These are phyloP conservation scores for Catalaphyllia jardinei DNA, from an alignment of 64 coral and sea anemone genomes.

Conservation along the genomic window DNA sequence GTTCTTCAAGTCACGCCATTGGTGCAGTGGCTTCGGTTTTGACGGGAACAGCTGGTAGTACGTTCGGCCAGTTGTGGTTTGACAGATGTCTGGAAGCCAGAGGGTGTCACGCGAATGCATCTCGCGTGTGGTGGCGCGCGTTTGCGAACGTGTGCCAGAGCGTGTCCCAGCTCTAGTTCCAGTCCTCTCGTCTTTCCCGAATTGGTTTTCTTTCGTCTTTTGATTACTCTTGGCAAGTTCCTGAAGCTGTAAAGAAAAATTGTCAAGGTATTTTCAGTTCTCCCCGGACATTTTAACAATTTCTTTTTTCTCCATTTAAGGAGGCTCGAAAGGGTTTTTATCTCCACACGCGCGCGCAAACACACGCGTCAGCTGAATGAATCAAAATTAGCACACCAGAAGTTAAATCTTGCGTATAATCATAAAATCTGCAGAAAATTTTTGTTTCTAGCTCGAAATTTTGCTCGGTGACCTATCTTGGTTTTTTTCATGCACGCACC, in stretches of 20 bases:
- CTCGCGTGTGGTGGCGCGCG: constrained; percentile 13
- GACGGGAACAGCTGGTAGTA: constrained; percentile 46
- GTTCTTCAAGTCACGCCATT: constrained; percentile 72
- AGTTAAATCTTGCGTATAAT: too few species aligned
- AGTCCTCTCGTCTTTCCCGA: background rate
- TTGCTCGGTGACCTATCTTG: too few species aligned
- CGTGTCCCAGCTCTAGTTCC: constrained; percentile 11
- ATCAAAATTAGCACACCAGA: too few species aligned
- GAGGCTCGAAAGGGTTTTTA: too few species aligned
- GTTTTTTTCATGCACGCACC: too few species aligned
- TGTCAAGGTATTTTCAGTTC: background rate
- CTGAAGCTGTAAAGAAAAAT: background rate
- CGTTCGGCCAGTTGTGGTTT: constrained; percentile 24
- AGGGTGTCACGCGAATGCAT: background rate
- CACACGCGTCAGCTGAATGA: too few species aligned
- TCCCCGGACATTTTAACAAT: too few species aligned
- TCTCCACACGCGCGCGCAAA: too few species aligned
- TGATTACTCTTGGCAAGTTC: background rate
- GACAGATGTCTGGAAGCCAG: constrained; percentile 32
- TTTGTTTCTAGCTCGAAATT: too few species aligned
- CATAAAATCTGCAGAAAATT: too few species aligned
- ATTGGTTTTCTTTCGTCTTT: background rate
- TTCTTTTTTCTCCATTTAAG: too few species aligned
- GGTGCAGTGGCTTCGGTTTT: constrained; percentile 43
- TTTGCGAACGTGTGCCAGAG: background rate